phyloP scores from a whole-genome alignment of 1,140 invertebrate genomes.

The Drosophila lacteicornis region DNA sequence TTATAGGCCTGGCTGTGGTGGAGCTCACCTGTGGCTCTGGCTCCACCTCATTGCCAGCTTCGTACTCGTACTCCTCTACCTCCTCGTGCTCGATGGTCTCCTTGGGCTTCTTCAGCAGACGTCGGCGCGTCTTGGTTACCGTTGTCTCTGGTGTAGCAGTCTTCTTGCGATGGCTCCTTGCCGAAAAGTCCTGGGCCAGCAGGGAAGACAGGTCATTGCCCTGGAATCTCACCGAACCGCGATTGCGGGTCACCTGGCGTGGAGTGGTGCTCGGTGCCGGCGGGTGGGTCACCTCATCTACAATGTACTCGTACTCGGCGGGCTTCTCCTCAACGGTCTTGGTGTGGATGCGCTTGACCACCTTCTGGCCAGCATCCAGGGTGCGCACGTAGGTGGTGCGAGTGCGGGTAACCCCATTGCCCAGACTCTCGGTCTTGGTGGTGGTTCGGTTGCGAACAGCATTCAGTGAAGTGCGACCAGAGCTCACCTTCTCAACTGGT shows the following conservation, averaged over 20 bases:
- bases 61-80: constrained; percentile 59
- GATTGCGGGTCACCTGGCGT: constrained; percentile 60
- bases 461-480: constrained; percentile 15
- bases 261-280: constrained; percentile 45
- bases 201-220: constrained; percentile 77
- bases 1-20: constrained; percentile 17
- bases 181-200: constrained; percentile 69
- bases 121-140: constrained; percentile 55
- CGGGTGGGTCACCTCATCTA: constrained; percentile 57
- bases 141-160: constrained; percentile 4
- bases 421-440: constrained; percentile 58
- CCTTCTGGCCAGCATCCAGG: constrained; percentile 56
- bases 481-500: neutral
- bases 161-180: constrained; percentile 36
- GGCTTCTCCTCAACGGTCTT: constrained; percentile 70
- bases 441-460: constrained; percentile 54
- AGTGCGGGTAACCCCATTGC: constrained; percentile 65
- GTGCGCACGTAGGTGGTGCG: constrained; percentile 67
- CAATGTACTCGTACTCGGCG: constrained; percentile 72
- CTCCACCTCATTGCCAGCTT: constrained; percentile 21
- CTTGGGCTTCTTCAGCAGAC: constrained; percentile 68
- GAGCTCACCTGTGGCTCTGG: constrained; percentile 13
- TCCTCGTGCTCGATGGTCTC: constrained; percentile 65
- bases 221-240: constrained; percentile 69
- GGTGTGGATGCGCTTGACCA: constrained; percentile 63